These are phyloP conservation scores for Agrochola circellaris DNA, from an alignment of 2,888 invertebrate genomes.

Conservation along the genomic window DNA sequence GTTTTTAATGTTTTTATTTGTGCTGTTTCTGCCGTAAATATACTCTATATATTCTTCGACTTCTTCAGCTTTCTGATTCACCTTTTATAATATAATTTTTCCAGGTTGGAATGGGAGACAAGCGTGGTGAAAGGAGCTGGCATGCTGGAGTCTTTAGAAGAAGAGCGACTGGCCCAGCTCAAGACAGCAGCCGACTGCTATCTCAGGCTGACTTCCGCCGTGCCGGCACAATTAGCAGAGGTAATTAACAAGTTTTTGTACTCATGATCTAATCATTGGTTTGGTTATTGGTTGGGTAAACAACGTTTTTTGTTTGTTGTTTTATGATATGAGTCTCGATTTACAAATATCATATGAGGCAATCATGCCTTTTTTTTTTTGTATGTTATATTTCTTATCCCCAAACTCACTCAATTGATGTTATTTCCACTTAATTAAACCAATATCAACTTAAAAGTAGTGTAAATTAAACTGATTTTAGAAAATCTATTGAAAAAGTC, in stretches of 20 bases:
- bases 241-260: constrained; percentile 79
- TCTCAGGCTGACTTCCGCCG: constrained; percentile 92
- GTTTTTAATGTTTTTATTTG: not conserved
- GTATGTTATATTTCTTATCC: not conserved
- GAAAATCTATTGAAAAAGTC: not conserved
- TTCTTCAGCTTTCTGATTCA: not conserved
- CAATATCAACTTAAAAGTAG: not conserved
- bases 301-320: constrained; percentile 6
- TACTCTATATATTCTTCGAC: not conserved
- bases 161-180: constrained; percentile 96
- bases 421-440: not conserved
- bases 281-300: constrained; percentile 22
- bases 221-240: constrained; percentile 95
- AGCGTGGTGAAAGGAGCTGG: constrained; percentile 96
- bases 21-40: not conserved
- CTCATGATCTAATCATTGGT: constrained; percentile 27
- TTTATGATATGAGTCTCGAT: constrained; percentile 2
- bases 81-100: constrained; percentile 25
- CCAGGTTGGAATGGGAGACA: constrained; percentile 97
- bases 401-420: not conserved
- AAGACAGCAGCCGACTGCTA: constrained; percentile 93
- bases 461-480: not conserved
- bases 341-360: constrained; percentile 4
- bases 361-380: not conserved
- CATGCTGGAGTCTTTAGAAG: constrained; percentile 96